A percentile compares a stretch with the other conserved stretches of the same genome.
Evolutionary conservation across 2,113 vertebrate genomes (phyloP).

Genomic region (Seriola aureovittata): DNA sequence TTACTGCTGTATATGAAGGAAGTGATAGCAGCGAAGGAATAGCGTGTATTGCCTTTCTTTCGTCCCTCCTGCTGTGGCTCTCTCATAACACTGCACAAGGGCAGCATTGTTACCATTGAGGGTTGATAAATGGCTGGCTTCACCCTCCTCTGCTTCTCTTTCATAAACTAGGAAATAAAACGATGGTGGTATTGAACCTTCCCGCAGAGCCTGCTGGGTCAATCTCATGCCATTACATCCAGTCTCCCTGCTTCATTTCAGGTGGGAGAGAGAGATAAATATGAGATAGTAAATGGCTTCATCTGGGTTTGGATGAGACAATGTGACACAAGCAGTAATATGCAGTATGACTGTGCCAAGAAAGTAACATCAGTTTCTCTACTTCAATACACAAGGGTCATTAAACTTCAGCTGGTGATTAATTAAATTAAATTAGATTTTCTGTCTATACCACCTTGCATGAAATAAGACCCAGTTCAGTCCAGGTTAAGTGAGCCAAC

Average conservation of each 20-base stretch:
- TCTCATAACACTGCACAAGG: slow-evolving; percentile 54
- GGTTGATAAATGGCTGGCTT: slow-evolving; percentile 56
- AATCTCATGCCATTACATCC: slow-evolving; percentile 37
- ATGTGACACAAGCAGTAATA: slow-evolving; percentile 6
- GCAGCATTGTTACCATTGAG: slow-evolving; percentile 44
- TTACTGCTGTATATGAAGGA: slow-evolving; percentile 34
- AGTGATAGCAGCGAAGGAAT: slow-evolving; percentile 21
- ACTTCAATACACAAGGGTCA: slow-evolving; percentile 43
- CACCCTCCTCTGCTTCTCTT: slow-evolving; percentile 42
- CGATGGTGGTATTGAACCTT: slow-evolving; percentile 19
- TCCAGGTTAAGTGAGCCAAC: slow-evolving; percentile 51
- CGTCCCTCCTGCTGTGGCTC: slow-evolving; percentile 47
- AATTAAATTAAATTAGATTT: slow-evolving; percentile 52
- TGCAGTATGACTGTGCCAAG: background rate
- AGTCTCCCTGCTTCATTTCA: slow-evolving; percentile 44
- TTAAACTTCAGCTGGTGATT: slow-evolving; percentile 48
- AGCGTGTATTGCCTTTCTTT: slow-evolving; percentile 17
- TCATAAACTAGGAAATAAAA: slow-evolving; percentile 56
- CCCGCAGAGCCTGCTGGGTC: slow-evolving; percentile 47
- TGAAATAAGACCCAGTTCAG: slow-evolving; percentile 39
- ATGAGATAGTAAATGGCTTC: slow-evolving; percentile 20
- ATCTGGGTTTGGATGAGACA: slow-evolving; percentile 35
- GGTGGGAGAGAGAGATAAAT: slow-evolving; percentile 3
- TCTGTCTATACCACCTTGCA: slow-evolving; percentile 43
- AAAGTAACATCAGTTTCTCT: slow-evolving; percentile 12